Evolutionary conservation across 1,140 invertebrate species (phyloP), one percentile per base, ranked within the genome.

Genomic region (Meteorus sp.): DNA sequence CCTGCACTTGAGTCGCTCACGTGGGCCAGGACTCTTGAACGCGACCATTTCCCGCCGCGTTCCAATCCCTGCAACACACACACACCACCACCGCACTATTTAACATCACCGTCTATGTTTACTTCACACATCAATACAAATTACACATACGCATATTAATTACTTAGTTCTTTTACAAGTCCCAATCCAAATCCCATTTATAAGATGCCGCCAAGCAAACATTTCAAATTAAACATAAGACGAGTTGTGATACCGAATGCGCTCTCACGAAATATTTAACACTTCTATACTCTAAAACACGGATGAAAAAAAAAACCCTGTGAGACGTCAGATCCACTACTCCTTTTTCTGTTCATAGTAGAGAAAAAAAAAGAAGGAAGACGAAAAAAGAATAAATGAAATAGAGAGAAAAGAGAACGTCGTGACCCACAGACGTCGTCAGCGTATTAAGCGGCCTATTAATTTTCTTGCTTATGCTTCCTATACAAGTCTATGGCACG

Each of bases 1-100:
- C 68, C 66, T 67, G 69, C 60, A 64, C 66, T 59, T 67, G 70
- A 72, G 66, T 62, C 63, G 77, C 75, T 79, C 78, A 80, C 78
- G 78, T 80, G 62, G 78, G 76, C 78, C 78, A 80, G 62, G 78
- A 80, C 68, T 79, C 78, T 73, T 77, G 78, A 67, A 79, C 76
- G 69, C 77, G 78, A 47, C 74, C 76, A 63, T 76, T 80, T 70
- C 76, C 69, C 72, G 77, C 75, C 68, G 74, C 74, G 69, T 74
- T 80, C 78, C 78, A 80, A 63, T 80, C 78, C 78, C 78, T 80
- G 75, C 59, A 80, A 79, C 73, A 75, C 58, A 78, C 60, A 69
- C 59, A 55, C n/a, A n/a, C n/a, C n/a, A n/a, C n/a, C n/a, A n/a
- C n/a, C n/a, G n/a, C n/a, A n/a, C n/a, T n/a, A n/a, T n/a, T n/a